Evolutionary conservation across 1,140 invertebrate genomes (phyloP).

Genomic region (Bicyclus anynana): DNA sequence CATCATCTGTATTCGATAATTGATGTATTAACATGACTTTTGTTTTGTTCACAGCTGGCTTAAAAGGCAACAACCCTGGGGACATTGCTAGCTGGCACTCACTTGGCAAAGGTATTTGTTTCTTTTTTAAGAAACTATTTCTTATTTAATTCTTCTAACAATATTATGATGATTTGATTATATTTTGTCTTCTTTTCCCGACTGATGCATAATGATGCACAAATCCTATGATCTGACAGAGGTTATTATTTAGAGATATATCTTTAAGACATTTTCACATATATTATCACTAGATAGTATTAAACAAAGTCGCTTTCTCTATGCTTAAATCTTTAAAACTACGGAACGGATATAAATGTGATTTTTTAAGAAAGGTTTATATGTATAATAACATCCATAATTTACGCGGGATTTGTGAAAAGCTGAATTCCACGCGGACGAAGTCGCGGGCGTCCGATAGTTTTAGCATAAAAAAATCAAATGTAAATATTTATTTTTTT

Average conservation of each 20-base stretch:
- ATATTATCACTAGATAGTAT: no score
- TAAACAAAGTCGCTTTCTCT: no score
- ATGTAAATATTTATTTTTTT: no score
- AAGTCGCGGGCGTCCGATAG: no score
- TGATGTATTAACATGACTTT: background rate
- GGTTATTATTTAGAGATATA: background rate
- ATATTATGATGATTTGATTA: conserved; percentile 50
- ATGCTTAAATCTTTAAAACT: no score
- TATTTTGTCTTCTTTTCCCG: conserved; percentile 75
- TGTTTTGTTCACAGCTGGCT: conserved; percentile 5
- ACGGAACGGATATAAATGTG: no score
- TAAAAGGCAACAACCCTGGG: background rate
- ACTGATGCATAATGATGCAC: conserved; percentile 65
- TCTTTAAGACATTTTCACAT: background rate
- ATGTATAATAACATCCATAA: no score
- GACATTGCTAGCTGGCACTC: conserved; percentile 6
- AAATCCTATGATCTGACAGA: conserved; percentile 35
- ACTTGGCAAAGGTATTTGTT: background rate
- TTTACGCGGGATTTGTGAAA: no score
- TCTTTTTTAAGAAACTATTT: background rate
- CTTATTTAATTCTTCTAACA: background rate
- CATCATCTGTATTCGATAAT: no score
- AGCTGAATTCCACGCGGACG: no score
- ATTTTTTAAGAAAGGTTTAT: no score
- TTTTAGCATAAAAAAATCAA: no score